Evolutionary conservation across 2,797 vertebrate species (phyloP).

Genomic region (Pangasius larnaudii): DNA sequence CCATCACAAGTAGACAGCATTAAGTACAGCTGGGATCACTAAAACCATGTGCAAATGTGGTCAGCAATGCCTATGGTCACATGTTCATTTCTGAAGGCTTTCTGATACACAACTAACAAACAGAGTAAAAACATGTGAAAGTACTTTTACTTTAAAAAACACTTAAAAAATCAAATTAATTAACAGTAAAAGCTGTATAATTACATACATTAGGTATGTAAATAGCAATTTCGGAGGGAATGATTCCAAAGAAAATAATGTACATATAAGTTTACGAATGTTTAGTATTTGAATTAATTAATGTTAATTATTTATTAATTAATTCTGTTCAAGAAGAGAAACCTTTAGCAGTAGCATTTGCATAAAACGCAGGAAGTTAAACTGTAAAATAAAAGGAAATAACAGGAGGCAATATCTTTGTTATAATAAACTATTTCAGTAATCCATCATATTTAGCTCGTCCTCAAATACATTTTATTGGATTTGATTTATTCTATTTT

Average conservation of each 20-base stretch:
- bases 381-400: neutral
- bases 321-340: neutral
- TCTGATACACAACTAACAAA: neutral
- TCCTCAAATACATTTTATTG: neutral
- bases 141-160: neutral
- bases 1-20: neutral
- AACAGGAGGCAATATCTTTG: neutral
- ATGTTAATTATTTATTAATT: neutral
- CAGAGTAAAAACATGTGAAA: neutral
- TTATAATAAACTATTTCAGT: neutral
- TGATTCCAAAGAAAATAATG: neutral
- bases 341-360: neutral
- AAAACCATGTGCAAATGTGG: conserved; percentile 9
- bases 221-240: neutral
- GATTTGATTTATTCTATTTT: neutral
- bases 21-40: neutral
- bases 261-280: neutral
- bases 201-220: neutral
- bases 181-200: neutral
- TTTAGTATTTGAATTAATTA: neutral
- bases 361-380: neutral
- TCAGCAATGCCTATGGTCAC: neutral
- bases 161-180: neutral
- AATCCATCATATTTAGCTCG: neutral
- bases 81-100: neutral